phyloP scores from a whole-genome alignment of 2,113 vertebrate species.

The Oryzias melastigma region DNA sequence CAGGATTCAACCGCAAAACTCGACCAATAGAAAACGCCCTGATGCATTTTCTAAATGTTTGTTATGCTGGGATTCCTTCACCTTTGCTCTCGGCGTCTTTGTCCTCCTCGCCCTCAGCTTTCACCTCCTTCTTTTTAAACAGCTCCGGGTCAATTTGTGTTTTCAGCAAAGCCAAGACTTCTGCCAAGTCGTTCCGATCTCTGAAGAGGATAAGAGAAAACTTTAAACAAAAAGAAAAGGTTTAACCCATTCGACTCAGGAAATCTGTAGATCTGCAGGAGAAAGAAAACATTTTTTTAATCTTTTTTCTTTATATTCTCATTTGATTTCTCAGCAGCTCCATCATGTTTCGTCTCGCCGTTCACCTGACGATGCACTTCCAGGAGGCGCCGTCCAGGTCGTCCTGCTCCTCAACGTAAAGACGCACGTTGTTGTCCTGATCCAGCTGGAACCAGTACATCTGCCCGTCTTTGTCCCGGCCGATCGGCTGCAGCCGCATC shows the following conservation, averaged over 20 bases:
- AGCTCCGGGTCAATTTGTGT: conserved; percentile 94
- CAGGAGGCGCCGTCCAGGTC: conserved; percentile 92
- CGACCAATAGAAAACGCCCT: too few species aligned
- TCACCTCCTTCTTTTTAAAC: conserved; percentile 80
- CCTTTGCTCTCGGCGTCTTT: conserved; percentile 79
- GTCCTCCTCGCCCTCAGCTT: conserved; percentile 75
- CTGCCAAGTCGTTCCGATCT: conserved; percentile 89
- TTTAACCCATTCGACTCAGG: too few species aligned
- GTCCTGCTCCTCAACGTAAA: conserved; percentile 97
- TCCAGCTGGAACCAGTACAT: conserved; percentile 99
- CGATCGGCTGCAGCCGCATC: conserved; percentile 96
- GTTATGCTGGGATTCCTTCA: conserved; percentile 60
- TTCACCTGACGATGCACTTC: conserved; percentile 94
- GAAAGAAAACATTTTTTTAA: not conserved
- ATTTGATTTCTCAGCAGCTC: not conserved
- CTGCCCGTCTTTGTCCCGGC: conserved; percentile 92
- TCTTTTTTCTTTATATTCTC: too few species aligned
- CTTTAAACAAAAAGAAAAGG: too few species aligned
- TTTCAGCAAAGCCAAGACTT: conserved; percentile 91
- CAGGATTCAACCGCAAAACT: too few species aligned
- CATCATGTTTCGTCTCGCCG: not conserved
- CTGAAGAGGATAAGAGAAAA: conserved; percentile 65
- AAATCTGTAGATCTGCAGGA: not conserved
- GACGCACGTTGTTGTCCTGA: conserved; percentile 91
- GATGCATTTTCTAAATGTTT: too few species aligned